These are phyloP conservation scores for Ceraclea dissimilis DNA, from an alignment of 2,888 invertebrate species.

Conservation along the genomic window DNA sequence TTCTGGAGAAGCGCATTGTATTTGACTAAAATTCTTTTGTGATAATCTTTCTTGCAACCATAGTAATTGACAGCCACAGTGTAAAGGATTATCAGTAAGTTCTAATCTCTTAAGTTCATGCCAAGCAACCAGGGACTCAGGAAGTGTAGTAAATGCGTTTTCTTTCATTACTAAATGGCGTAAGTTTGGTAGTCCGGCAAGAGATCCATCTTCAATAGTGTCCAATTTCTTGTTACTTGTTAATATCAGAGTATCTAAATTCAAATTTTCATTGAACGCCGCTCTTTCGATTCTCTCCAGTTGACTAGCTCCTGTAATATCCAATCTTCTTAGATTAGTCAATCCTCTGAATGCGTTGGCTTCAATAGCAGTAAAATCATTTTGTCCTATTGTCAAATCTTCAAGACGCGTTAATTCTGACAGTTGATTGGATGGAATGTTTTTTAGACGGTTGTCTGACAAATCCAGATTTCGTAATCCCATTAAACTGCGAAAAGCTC, in stretches of 20 bases:
- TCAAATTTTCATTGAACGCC: conserved; percentile 72
- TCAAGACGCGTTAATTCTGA: conserved; percentile 66
- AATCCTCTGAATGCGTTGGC: conserved; percentile 72
- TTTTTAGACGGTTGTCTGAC: conserved; percentile 68
- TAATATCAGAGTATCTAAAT: conserved; percentile 68
- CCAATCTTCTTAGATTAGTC: conserved; percentile 66
- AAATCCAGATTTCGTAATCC: conserved; percentile 70
- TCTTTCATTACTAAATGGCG: conserved; percentile 69
- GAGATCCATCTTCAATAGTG: conserved; percentile 65
- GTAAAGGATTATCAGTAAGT: conserved; percentile 73
- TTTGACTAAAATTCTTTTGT: conserved; percentile 59
- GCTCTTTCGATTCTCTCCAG: conserved; percentile 67
- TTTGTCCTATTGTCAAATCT: conserved; percentile 75
- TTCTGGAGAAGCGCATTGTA: conserved; percentile 67
- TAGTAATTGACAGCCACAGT: conserved; percentile 71
- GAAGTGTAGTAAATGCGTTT: conserved; percentile 66
- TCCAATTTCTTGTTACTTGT: conserved; percentile 70
- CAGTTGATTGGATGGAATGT: conserved; percentile 69
- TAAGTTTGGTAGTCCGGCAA: conserved; percentile 72
- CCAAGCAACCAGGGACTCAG: conserved; percentile 76
- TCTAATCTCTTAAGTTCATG: conserved; percentile 68
- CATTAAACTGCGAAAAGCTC: conserved; percentile 67
- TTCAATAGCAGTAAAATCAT: conserved; percentile 64
- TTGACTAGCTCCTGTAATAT: conserved; percentile 70
- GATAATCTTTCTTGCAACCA: conserved; percentile 71